Evolutionary conservation across 2,888 invertebrate species (phyloP).

Genomic region (Philereme vetulata): DNA sequence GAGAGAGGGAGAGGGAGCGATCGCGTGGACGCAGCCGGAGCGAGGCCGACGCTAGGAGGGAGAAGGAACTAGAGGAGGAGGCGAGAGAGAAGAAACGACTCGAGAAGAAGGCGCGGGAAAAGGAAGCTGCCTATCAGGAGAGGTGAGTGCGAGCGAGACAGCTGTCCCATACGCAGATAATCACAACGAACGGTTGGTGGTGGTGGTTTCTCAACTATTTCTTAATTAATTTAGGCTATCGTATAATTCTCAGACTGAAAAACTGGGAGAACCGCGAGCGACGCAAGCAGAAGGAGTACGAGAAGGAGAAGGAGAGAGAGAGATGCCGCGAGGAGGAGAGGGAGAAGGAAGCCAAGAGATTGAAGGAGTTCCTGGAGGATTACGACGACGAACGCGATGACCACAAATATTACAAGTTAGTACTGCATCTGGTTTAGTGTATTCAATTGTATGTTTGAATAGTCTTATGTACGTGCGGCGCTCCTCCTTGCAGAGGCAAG

Average conservation of each 20-base stretch:
- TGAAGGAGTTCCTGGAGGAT: constrained; percentile 99
- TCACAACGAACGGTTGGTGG: no score
- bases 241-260: constrained; percentile 55
- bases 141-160: constrained; percentile 67
- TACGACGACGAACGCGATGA: constrained; percentile 99
- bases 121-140: constrained; percentile 98
- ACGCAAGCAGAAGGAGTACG: constrained; percentile 95
- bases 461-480: no score
- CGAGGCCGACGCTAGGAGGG: constrained; percentile 87
- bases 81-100: constrained; percentile 94
- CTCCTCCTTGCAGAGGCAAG: constrained; percentile 84
- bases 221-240: background rate
- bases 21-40: constrained; percentile 77
- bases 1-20: constrained; percentile 64
- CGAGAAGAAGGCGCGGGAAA: constrained; percentile 96
- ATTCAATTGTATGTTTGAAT: background rate
- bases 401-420: constrained; percentile 96
- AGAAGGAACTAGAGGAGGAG: constrained; percentile 96
- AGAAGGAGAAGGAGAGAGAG: constrained; percentile 91
- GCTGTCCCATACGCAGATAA: background rate
- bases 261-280: constrained; percentile 95
- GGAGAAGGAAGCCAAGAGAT: constrained; percentile 94
- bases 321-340: constrained; percentile 92
- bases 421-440: constrained; percentile 13
- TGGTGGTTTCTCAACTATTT: no score